Percentiles rank a stretch among this genome's conserved stretches.
phyloP scores from a whole-genome alignment of 2,797 vertebrate species.

The Gorsachius magnificus region DNA sequence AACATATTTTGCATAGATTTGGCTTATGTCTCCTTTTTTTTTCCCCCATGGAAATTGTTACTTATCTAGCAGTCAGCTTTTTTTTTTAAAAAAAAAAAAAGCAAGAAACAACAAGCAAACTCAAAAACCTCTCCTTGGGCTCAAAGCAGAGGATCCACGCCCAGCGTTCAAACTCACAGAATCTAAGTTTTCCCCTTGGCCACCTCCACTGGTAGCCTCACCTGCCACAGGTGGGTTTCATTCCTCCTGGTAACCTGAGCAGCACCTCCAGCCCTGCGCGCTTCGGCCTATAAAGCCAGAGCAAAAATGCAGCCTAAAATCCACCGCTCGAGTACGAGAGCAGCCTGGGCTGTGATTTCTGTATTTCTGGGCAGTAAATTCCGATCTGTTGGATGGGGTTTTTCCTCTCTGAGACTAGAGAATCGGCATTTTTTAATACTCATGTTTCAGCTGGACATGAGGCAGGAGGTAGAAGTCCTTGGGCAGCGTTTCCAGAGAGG shows the following conservation, averaged over 20 bases:
- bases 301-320: background rate
- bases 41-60: background rate
- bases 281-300: background rate
- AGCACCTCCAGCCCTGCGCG: background rate
- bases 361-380: background rate
- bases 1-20: background rate
- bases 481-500: background rate
- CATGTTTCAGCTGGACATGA: background rate
- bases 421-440: background rate
- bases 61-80: background rate
- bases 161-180: background rate
- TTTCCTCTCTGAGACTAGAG: background rate
- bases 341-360: background rate
- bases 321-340: accelerated
- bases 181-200: background rate
- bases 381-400: background rate
- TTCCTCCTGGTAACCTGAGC: background rate
- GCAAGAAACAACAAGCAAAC: background rate
- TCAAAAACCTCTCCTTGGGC: background rate
- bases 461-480: background rate
- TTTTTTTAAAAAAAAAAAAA: background rate
- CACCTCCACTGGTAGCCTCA: background rate
- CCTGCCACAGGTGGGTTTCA: background rate
- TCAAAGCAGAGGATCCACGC: background rate
- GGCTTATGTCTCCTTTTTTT: background rate